Evolutionary conservation across 2,797 vertebrate species (phyloP), one percentile per base, ranked within the genome.

Genomic region (Lepilemur ruficaudatus): DNA sequence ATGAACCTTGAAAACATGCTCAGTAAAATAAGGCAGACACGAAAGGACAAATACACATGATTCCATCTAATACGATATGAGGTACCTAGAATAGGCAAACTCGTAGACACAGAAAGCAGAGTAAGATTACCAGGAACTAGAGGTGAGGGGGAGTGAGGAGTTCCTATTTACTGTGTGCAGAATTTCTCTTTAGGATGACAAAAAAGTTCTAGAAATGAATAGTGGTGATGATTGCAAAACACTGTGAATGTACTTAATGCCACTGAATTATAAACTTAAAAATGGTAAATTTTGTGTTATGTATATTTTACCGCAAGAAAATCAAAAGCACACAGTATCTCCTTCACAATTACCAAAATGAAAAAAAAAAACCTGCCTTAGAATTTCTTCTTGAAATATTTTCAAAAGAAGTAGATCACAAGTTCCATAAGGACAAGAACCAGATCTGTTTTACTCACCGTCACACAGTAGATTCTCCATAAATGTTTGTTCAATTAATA

Each of bases 311-410:
- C 73, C 76, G 32, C 32, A 32, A 22, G 30, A 61, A 92, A 79
- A 96, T 55, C 18, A 59, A 97, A 78, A 78, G 17, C 14, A 76
- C 35, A 67, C 1, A 91, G 5, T 52, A 67, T n/a, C n/a, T 89
- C 48, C 63, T 91, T 72, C 83, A 63, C 5, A 50, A 82, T 15
- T 78, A 48, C 12, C n/a, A 46, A 94, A 93, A 89, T 38, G 22
- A 11, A 50, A 59, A 32, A 2, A 61, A 25, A 23, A 46, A 63
- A 63, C 23, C 28, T 73, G 2, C 3, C 41, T 70, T n/a, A 38
- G 61, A 84, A 90, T 81, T 89, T 95, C 61, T 86, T 72, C 55
- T n/a, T 43, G 14, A 95, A 96, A 48, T 82, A 72, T 63, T 84
- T 97, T 82, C n/a, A 79, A 87, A 80, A 83, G 9, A 38, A 83